These are phyloP conservation scores for Cyanoderma ruficeps DNA, from an alignment of 2,113 vertebrate species.

Conservation along the genomic window DNA sequence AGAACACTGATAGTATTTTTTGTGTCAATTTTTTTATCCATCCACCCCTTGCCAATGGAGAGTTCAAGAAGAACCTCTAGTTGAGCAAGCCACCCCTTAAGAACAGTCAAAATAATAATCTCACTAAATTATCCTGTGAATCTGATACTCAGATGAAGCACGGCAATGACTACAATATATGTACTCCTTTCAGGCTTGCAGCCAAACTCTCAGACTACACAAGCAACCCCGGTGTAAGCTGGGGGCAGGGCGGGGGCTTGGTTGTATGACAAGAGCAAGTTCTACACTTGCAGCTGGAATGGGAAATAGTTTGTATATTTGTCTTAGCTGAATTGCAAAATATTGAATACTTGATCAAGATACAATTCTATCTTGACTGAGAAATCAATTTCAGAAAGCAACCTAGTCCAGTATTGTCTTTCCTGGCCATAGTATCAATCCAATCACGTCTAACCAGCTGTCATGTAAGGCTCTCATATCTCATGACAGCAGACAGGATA, in stretches of 20 bases:
- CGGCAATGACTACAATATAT: background rate
- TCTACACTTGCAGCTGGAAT: background rate
- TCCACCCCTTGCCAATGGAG: background rate
- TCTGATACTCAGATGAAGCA: background rate
- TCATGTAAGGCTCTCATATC: conserved; percentile 28
- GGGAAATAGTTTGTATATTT: conserved; percentile 12
- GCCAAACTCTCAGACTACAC: background rate
- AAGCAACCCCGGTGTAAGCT: background rate
- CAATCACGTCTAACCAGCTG: background rate
- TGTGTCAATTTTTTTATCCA: background rate
- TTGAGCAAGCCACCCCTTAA: background rate
- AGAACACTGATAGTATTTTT: fast-evolving
- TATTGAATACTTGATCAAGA: conserved; percentile 43
- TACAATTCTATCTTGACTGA: conserved; percentile 28
- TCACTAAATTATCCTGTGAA: background rate
- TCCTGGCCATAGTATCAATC: background rate
- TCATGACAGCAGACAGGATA: conserved; percentile 35
- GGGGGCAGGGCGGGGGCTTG: fast-evolving
- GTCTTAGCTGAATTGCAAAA: conserved; percentile 17
- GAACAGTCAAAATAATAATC: background rate
- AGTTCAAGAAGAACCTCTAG: background rate
- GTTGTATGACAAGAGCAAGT: background rate
- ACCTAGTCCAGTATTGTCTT: background rate
- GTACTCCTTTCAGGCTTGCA: background rate
- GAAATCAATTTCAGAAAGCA: conserved; percentile 42